Base-by-base conservation (phyloP, 92 coral and sea anemone species). In the Blastomussa wellsi region DNA sequence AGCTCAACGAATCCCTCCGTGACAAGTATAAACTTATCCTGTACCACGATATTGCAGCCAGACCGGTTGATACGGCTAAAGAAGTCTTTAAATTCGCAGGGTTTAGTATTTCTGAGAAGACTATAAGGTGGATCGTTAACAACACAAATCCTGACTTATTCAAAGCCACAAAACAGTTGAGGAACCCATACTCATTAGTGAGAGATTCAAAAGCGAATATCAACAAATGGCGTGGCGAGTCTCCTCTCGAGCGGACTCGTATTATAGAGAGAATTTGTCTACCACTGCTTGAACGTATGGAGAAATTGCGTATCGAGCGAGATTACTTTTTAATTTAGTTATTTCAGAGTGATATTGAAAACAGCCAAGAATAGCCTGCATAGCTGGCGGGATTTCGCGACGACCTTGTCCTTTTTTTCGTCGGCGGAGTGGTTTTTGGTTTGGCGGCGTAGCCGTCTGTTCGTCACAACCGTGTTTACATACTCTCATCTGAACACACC, bases 151-250 rank as follows among this genome's bases (percentile, higher is more conserved):
- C 81, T 26, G 39, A 1, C 1, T 48, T 28, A 49, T n/a, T 3
- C 26, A 57, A 57, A 39, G 60, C 47, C 39, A 31, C 19, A 0
- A 31, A 39, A 76, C 37, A 75, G 74, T 42, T 16, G 1, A 74
- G 28, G 10, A 84, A 47, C 7, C 80, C 68, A 0, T 62, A 74
- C 48, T 74, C 87, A 16, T 42, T 76, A 48, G 65, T 75, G 31
- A 84, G 87, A 31, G 24, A 84, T 66, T 84, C 87, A 42, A 39
- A 49, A 13, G 74, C 87, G 52, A 84, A 74, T 51, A 76, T 84
- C 20, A 66, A 66, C 59, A 84, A 84, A 76, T 84, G 87, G 87
- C 57, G 62, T 7, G 31, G 9, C 0, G 81, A 84, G 49, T 84
- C 87, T 5, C 87, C 87, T 1, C 74, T 47, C 16, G 64, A 84